These are phyloP conservation scores for Ammodytes dubius DNA, from an alignment of 2,113 vertebrate species.

Conservation along the genomic window DNA sequence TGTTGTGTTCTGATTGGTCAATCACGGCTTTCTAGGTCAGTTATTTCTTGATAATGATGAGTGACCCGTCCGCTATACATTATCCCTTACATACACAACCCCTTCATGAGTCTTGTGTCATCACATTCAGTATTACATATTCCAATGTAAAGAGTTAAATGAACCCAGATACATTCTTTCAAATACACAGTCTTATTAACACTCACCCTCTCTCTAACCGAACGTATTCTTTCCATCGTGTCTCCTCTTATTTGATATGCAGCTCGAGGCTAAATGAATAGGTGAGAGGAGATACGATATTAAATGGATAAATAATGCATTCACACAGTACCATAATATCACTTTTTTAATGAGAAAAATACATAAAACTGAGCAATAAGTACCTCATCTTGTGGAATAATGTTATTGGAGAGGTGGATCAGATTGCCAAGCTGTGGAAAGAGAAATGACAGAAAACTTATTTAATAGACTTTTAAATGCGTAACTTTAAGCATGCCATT, in stretches of 20 bases:
- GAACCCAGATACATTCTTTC: too few relatives aligned
- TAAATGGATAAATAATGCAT: not conserved
- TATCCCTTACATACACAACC: not conserved
- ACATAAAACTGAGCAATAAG: rapidly evolving
- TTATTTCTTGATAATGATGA: too few relatives aligned
- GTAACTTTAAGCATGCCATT: too few relatives aligned
- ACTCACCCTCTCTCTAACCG: conserved; percentile 65
- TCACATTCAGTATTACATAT: not conserved
- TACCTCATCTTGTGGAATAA: conserved; percentile 84
- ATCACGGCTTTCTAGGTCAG: too few relatives aligned
- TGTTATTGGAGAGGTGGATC: conserved; percentile 87
- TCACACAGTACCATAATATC: not conserved
- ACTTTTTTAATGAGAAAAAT: not conserved
- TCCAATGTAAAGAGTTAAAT: not conserved
- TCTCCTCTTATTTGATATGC: conserved; percentile 66
- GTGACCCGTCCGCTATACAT: too few relatives aligned
- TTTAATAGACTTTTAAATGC: too few relatives aligned
- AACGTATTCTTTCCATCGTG: conserved; percentile 60
- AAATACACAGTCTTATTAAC: not conserved
- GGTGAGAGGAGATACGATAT: not conserved
- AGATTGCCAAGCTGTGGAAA: conserved; percentile 90
- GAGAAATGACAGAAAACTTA: conserved; percentile 44
- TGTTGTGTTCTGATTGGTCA: too few relatives aligned
- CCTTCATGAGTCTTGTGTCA: not conserved
- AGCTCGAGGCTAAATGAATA: conserved; percentile 59